Conservation (phyloP, 2,888 invertebrate genomes). For the Chromoteleia sp. region DNA sequence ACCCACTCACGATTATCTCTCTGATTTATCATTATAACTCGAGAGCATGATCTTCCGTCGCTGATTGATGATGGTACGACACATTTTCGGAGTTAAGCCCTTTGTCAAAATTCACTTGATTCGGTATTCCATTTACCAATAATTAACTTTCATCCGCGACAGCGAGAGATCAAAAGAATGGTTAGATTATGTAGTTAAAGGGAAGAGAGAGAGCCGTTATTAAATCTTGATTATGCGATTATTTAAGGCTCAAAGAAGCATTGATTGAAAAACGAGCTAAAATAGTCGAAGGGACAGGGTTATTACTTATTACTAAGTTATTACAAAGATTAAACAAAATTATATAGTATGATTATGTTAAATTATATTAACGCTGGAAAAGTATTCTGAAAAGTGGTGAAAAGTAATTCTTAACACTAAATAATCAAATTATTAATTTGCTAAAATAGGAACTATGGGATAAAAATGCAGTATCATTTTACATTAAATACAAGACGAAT, state of each 20-base stretch:
- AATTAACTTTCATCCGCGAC: constrained; percentile 24
- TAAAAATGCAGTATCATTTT: constrained; percentile 6
- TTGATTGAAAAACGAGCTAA: constrained; percentile 29
- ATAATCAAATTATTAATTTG: constrained; percentile 5
- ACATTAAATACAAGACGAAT: constrained; percentile 2
- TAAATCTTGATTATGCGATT: constrained; percentile 45
- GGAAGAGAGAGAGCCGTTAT: constrained; percentile 27
- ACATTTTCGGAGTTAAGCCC: constrained; percentile 47
- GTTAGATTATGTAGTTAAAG: constrained; percentile 24
- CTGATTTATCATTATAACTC: constrained; percentile 58
- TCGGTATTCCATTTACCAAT: constrained; percentile 42
- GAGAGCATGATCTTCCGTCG: constrained; percentile 57
- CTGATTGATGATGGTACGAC: constrained; percentile 50
- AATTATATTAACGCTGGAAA: too few species aligned
- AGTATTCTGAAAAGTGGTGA: neutral
- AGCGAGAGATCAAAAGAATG: constrained; percentile 38
- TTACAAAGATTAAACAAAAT: too few species aligned
- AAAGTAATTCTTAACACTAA: constrained; percentile 1
- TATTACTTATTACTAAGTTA: too few species aligned
- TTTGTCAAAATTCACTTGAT: constrained; percentile 54
- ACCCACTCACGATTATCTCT: constrained; percentile 47
- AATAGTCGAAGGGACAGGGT: neutral
- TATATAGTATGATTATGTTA: too few species aligned
- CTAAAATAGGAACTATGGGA: neutral
- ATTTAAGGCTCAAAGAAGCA: constrained; percentile 29